Percentiles rank a stretch among this genome's conserved stretches.
phyloP scores from a whole-genome alignment of 2,113 vertebrate species.

The Sapayoa aenigma region DNA sequence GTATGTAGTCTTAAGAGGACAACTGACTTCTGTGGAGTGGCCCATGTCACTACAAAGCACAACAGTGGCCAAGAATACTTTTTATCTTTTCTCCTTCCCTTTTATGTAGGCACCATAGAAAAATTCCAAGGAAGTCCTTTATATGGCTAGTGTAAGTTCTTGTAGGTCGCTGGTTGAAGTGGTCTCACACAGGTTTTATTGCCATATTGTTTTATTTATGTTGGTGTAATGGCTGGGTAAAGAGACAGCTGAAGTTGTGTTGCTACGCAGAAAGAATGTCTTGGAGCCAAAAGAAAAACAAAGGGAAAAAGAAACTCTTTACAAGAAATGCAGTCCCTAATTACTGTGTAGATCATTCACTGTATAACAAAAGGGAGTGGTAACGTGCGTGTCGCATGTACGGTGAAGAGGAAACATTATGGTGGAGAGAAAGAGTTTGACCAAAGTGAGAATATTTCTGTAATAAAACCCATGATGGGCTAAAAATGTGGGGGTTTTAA shows the following conservation, averaged over 20 bases:
- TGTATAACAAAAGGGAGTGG: background rate
- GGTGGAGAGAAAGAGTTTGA: background rate
- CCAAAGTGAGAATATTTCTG: background rate
- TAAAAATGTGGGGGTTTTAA: background rate
- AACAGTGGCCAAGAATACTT: background rate
- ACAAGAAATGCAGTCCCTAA: background rate
- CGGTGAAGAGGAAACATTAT: background rate
- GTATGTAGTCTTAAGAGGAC: accelerated
- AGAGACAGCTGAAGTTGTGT: background rate
- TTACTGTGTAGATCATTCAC: background rate
- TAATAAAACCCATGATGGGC: background rate
- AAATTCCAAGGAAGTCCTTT: background rate
- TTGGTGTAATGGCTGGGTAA: background rate
- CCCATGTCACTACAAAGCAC: background rate
- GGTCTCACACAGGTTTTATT: background rate
- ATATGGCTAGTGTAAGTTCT: background rate
- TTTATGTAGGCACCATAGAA: background rate
- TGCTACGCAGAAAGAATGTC: background rate
- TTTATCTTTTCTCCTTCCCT: background rate
- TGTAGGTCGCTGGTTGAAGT: background rate
- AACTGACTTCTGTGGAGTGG: background rate
- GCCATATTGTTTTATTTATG: too few species aligned
- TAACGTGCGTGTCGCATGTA: background rate
- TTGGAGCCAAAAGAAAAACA: background rate
- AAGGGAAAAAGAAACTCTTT: background rate